Percentiles rank a stretch among this genome's conserved stretches.
Conservation (phyloP, 2,113 vertebrate genomes). For the Orientallactaga bullata region DNA sequence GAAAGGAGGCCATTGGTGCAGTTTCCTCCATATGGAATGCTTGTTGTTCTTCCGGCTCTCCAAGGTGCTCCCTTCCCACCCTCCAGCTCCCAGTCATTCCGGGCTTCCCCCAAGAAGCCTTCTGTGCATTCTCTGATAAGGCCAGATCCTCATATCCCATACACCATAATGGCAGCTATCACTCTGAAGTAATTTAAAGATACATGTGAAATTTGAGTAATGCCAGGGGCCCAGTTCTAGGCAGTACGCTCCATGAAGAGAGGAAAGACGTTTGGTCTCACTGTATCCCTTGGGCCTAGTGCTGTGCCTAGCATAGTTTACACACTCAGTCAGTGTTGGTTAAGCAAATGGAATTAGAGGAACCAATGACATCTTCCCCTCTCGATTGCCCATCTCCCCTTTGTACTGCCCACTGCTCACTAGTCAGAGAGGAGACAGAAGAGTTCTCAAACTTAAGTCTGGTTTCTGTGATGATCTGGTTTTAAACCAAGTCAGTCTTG, state of each 20-base stretch:
- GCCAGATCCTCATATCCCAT: not conserved
- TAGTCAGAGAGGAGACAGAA: not conserved
- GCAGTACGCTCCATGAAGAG: not conserved
- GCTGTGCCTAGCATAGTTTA: not conserved
- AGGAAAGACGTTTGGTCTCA: not conserved
- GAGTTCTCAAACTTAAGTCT: not conserved
- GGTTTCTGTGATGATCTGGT: not conserved
- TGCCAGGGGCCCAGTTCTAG: not conserved
- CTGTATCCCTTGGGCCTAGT: not conserved
- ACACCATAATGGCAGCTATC: not conserved
- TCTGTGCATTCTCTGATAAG: not conserved
- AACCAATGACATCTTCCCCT: not conserved
- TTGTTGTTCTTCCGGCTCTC: not conserved
- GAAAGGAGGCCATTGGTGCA: not conserved
- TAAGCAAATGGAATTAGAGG: not conserved
- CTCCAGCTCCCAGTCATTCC: not conserved
- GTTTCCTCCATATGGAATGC: not conserved
- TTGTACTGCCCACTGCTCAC: not conserved
- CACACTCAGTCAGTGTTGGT: not conserved
- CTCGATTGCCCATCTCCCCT: not conserved
- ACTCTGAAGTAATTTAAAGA: conserved; percentile 47
- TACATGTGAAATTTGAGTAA: not conserved
- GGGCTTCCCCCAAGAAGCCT: conserved; percentile 8
- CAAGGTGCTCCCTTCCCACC: not conserved
- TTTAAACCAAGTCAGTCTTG: not conserved